Conservation (phyloP, 2,888 invertebrate species). For the Ochlodes sylvanus region DNA sequence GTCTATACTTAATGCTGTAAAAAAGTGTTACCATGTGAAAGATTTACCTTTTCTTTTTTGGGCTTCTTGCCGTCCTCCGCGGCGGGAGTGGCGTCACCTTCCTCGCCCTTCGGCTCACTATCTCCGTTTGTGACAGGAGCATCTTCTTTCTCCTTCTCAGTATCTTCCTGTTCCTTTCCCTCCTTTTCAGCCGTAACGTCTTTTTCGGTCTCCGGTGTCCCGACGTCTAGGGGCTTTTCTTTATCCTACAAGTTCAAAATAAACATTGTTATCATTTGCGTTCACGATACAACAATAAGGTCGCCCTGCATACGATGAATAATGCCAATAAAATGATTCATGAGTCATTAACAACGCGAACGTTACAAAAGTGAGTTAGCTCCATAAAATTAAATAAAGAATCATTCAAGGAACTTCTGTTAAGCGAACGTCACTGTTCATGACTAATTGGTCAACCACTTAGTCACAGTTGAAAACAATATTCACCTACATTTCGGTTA, state of each 20-base stretch:
- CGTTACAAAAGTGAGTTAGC: conserved; percentile 3
- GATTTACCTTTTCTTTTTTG: conserved; percentile 86
- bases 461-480: conserved; percentile 4
- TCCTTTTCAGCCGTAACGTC: conserved; percentile 88
- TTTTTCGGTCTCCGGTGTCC: conserved; percentile 87
- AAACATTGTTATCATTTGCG: neutral
- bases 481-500: conserved; percentile 34
- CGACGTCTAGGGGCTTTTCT: conserved; percentile 83
- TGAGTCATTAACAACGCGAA: neutral
- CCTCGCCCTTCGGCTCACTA: conserved; percentile 72
- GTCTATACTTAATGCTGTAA: too few species aligned
- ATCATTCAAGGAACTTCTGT: conserved; percentile 3
- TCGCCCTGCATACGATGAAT: neutral
- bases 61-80: conserved; percentile 85
- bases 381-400: conserved; percentile 5
- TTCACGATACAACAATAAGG: conserved; percentile 4
- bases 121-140: conserved; percentile 72
- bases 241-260: conserved; percentile 79
- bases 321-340: neutral
- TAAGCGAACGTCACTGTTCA: neutral
- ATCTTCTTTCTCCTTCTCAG: conserved; percentile 55
- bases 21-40: too few species aligned
- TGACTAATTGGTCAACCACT: conserved; percentile 16
- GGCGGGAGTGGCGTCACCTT: conserved; percentile 66
- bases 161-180: conserved; percentile 64